Conservation (phyloP, 2,888 invertebrate species). For the Mamestra brassicae region DNA sequence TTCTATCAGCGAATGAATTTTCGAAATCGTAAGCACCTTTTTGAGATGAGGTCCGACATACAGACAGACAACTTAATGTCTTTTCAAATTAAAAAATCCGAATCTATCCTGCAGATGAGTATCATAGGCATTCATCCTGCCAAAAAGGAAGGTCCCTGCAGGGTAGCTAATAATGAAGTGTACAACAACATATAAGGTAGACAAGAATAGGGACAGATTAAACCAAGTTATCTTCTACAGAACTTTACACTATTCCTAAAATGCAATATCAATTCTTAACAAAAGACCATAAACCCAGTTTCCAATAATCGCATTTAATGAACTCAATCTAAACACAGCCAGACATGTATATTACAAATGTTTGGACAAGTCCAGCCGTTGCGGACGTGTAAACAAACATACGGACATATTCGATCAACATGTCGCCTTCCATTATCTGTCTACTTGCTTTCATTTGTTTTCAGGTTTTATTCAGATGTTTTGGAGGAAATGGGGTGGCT, state of each 20-base stretch:
- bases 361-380: conserved; percentile 54
- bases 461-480: conserved; percentile 18
- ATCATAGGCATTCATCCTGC: too few species aligned
- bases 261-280: conserved; percentile 11
- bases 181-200: too few species aligned
- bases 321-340: conserved; percentile 51
- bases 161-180: too few species aligned
- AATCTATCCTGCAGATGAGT: too few species aligned
- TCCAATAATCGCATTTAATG: conserved; percentile 55
- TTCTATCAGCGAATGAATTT: not conserved
- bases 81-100: too few species aligned
- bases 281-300: conserved; percentile 26
- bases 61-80: too few species aligned
- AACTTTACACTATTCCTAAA: not conserved
- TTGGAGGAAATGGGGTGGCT: conserved; percentile 14
- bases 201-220: too few species aligned
- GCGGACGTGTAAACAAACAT: conserved; percentile 59
- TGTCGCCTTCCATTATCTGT: conserved; percentile 54
- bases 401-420: conserved; percentile 54
- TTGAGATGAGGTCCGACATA: too few species aligned
- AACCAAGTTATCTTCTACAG: too few species aligned
- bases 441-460: conserved; percentile 42
- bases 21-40: not conserved
- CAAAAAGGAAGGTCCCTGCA: too few species aligned
- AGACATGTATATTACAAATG: conserved; percentile 59